Evolutionary conservation across 2,888 invertebrate genomes (phyloP), one percentile per base, ranked within the genome.

Genomic region (Sinhomidia bicolor): DNA sequence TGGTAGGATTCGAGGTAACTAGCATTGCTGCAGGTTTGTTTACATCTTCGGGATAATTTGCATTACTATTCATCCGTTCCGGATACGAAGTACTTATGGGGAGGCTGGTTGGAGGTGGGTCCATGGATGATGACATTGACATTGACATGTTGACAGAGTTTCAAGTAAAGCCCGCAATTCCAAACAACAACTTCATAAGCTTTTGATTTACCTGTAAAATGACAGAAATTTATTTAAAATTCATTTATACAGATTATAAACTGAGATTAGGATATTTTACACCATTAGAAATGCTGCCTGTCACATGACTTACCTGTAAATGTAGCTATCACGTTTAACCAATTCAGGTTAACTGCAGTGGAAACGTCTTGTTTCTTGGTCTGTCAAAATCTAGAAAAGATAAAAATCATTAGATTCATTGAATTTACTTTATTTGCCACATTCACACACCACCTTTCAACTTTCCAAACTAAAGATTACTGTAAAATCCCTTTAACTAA

Each of bases 111-210:
- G 62, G 90, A 32, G 90, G 62, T 57, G 90, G 85, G 44, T 90
- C 91, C 88, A 91, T 90, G 41, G 90, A 89, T 41, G 91, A 90
- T 85, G 91, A 91, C 91, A 91, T 91, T 32, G 91, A 91, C 91
- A 91, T 91, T 12, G 88, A 88, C 88, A 88, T 88, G 23, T 9
- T 82, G 54, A 57, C 6, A 78, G 14, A 5, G 23, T 44, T 6
- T 26, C 20, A 74, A n/a, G n/a, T n/a, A 0, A 65, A n/a, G n/a
- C 14, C 14, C 9, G 14, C 14, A 14, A 14, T 65, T 36, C 36
- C 65, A 5, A 65, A 14, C 36, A 74, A 74, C 12, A 71, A 12
- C 1, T 4, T 71, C 68, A 36, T n/a, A 29, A 29, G n/a, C n/a
- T 62, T 32, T 12, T n/a, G n/a, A 3, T n/a, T 14, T 14, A 65